These are phyloP conservation scores for Margaritifera margaritifera DNA, from an alignment of 2,888 invertebrate genomes.

Conservation along the genomic window DNA sequence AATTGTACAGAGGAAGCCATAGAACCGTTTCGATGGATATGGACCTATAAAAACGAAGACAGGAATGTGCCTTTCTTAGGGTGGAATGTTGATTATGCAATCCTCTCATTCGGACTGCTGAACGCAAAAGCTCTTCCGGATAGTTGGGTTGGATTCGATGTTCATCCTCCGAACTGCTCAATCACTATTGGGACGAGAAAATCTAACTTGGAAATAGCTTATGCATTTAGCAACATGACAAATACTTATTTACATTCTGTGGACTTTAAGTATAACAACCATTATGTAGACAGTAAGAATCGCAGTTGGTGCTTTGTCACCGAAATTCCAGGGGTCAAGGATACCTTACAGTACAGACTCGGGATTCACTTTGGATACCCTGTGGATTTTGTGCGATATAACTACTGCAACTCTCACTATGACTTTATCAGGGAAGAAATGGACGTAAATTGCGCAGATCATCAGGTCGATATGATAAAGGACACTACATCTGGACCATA, in stretches of 20 bases:
- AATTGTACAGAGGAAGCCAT: too few species aligned
- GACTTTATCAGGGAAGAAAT: too few species aligned
- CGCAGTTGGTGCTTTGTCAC: conserved; percentile 16
- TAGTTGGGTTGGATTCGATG: conserved; percentile 5
- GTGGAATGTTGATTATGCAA: conserved; percentile 24
- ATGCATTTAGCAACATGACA: conserved; percentile 19
- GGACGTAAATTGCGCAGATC: too few species aligned
- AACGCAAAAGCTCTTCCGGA: conserved; percentile 14
- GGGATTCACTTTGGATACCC: conserved; percentile 24
- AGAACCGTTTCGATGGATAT: conserved; percentile 13
- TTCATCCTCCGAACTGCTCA: conserved; percentile 10
- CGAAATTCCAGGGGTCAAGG: conserved; percentile 16
- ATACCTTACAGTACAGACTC: conserved; percentile 18
- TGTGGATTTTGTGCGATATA: conserved; percentile 21
- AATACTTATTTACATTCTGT: conserved; percentile 12
- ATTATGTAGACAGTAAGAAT: conserved; percentile 2
- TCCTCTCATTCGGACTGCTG: conserved; percentile 25
- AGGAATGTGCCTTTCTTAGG: conserved; percentile 22
- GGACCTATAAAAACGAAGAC: conserved; percentile 19
- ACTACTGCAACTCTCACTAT: conserved; percentile 12
- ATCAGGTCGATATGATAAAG: too few species aligned
- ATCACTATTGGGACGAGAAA: conserved; percentile 12
- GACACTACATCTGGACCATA: conserved; percentile 17
- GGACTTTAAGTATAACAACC: too few species aligned
- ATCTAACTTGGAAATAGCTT: conserved; percentile 8